These are phyloP conservation scores for Dynastes grantii DNA, from an alignment of 2,888 invertebrate genomes.

Conservation along the genomic window DNA sequence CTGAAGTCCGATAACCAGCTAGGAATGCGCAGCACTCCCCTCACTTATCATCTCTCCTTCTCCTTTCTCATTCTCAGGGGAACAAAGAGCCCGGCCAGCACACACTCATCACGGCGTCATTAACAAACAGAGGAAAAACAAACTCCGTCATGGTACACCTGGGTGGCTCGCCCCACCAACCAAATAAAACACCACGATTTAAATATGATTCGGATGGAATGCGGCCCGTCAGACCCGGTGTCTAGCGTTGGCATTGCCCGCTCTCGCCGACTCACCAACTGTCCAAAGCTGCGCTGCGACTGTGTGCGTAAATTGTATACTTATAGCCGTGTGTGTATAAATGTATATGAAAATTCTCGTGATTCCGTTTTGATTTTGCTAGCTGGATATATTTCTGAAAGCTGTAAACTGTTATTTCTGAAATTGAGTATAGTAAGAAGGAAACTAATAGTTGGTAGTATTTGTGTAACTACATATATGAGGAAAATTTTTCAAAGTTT, in stretches of 20 bases:
- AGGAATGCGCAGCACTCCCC: conserved; percentile 62
- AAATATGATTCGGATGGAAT: conserved; percentile 67
- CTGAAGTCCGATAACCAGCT: conserved; percentile 67
- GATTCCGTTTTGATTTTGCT: background rate
- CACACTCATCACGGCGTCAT: conserved; percentile 70
- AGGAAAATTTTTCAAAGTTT: too few species aligned
- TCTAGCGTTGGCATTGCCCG: conserved; percentile 59
- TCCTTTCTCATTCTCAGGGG: conserved; percentile 35
- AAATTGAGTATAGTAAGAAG: too few species aligned
- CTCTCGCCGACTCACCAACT: conserved; percentile 4
- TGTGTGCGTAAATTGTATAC: background rate
- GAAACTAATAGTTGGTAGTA: too few species aligned
- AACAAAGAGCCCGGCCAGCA: conserved; percentile 63
- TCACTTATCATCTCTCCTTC: conserved; percentile 59
- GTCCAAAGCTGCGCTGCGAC: background rate
- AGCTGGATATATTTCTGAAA: too few species aligned
- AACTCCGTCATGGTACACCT: conserved; percentile 69
- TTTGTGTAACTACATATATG: too few species aligned
- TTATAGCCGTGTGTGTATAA: background rate
- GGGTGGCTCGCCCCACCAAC: conserved; percentile 66
- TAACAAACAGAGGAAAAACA: conserved; percentile 71
- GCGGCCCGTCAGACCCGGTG: conserved; percentile 68
- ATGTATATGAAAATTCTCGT: background rate
- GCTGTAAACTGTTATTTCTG: too few species aligned
- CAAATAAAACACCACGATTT: conserved; percentile 63